These are phyloP conservation scores for Osmoderma eremita DNA, from an alignment of 2,888 invertebrate species.

Conservation along the genomic window DNA sequence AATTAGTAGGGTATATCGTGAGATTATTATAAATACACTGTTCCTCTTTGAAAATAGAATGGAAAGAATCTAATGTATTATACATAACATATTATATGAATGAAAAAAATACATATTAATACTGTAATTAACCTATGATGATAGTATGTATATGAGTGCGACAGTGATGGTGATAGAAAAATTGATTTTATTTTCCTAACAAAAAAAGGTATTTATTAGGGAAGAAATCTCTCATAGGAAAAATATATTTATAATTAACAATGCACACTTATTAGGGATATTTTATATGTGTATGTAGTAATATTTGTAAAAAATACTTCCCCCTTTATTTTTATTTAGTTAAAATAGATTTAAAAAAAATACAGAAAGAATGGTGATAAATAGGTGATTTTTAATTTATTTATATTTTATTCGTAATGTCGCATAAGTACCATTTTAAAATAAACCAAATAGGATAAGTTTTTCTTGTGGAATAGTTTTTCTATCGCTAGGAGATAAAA, in stretches of 20 bases:
- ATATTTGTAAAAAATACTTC: too few relatives aligned
- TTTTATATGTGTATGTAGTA: neutral
- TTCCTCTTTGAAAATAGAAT: constrained; percentile 38
- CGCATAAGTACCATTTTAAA: too few relatives aligned
- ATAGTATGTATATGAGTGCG: neutral
- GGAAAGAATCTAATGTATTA: constrained; percentile 33
- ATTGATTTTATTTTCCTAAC: constrained; percentile 36
- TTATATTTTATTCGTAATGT: too few relatives aligned
- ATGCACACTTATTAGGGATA: neutral
- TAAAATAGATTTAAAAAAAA: too few relatives aligned
- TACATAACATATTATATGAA: constrained; percentile 18
- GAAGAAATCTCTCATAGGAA: neutral
- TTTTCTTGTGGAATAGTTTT: too few relatives aligned
- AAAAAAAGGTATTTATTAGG: constrained; percentile 21
- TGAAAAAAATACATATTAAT: neutral
- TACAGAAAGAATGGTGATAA: too few relatives aligned
- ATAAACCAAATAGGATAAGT: too few relatives aligned
- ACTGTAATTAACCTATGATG: constrained; percentile 7
- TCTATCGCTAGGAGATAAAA: too few relatives aligned
- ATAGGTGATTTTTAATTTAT: too few relatives aligned
- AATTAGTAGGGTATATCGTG: constrained; percentile 19
- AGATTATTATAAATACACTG: constrained; percentile 25
- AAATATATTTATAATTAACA: constrained; percentile 3
- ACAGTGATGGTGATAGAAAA: constrained; percentile 24
- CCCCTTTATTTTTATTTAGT: too few relatives aligned